phyloP scores from a whole-genome alignment of 2,797 vertebrate species.

The Gorsachius magnificus region DNA sequence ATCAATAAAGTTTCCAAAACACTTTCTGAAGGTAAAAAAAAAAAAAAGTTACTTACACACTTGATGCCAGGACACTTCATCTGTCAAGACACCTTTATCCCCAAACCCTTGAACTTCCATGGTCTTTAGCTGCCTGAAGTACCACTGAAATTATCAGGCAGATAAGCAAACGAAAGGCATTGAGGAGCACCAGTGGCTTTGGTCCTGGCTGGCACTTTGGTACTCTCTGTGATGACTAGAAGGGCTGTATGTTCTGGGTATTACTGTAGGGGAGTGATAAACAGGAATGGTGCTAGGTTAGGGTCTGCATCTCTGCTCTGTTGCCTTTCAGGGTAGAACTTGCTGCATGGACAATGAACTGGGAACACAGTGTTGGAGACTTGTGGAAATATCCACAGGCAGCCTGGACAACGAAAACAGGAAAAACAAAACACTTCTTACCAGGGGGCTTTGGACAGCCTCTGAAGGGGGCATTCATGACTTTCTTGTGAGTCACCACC shows the following conservation, averaged over 20 bases:
- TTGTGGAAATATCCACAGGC: not conserved
- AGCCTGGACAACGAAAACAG: not conserved
- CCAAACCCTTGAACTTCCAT: not conserved
- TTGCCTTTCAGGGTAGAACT: not conserved
- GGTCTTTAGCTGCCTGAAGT: not conserved
- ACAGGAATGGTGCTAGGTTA: not conserved
- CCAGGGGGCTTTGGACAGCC: constrained; percentile 21
- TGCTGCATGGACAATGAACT: not conserved
- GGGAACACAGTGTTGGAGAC: not conserved
- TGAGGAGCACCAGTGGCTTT: not conserved
- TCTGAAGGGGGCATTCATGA: constrained; percentile 47
- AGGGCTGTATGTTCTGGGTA: not conserved
- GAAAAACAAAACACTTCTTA: constrained; percentile 5
- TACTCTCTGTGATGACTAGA: not conserved
- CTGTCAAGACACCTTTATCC: not conserved
- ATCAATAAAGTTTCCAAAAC: not conserved
- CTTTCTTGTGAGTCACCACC: constrained; percentile 67
- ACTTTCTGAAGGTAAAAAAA: not conserved
- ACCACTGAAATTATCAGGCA: not conserved
- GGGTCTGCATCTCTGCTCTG: not conserved
- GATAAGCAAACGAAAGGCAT: not conserved
- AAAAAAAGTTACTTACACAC: too few relatives aligned
- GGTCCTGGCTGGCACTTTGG: not conserved
- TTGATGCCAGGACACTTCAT: not conserved
- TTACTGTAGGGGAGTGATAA: not conserved